Evolutionary conservation across 1,140 invertebrate species (phyloP).

Genomic region (Polypedilum vanderplanki): DNA sequence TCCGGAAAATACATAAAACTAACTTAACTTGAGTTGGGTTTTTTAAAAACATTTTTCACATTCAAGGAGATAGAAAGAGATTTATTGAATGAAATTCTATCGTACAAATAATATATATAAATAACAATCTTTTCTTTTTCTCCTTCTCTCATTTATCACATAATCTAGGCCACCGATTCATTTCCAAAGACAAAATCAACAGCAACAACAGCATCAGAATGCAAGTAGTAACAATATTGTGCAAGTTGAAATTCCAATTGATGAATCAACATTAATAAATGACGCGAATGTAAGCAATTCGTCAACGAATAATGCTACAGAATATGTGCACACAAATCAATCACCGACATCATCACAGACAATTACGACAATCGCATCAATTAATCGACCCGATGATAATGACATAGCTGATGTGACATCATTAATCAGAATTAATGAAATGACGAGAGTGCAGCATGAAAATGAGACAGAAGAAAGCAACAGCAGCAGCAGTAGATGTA

Average conservation of each 20-base stretch:
- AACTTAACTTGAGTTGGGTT: too few relatives aligned
- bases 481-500: background rate
- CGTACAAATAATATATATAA: background rate
- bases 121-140: background rate
- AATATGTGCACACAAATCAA: background rate
- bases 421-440: constrained; percentile 1
- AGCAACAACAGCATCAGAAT: background rate
- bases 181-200: constrained; percentile 24
- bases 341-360: constrained; percentile 17
- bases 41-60: too few relatives aligned
- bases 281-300: background rate
- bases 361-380: constrained; percentile 22
- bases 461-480: background rate
- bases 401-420: background rate
- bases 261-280: constrained; percentile 12
- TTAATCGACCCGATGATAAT: constrained; percentile 25
- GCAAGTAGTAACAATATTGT: background rate
- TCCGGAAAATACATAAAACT: background rate
- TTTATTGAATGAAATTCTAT: background rate
- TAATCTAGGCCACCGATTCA: constrained; percentile 1
- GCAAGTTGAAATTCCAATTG: constrained; percentile 11
- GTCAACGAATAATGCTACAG: background rate
- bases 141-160: background rate
- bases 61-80: background rate
- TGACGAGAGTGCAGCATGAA: background rate